A percentile compares a stretch with the other conserved stretches of the same genome.
These are phyloP conservation scores for Falco punctatus DNA, from an alignment of 2,113 vertebrate genomes.

Conservation along the genomic window DNA sequence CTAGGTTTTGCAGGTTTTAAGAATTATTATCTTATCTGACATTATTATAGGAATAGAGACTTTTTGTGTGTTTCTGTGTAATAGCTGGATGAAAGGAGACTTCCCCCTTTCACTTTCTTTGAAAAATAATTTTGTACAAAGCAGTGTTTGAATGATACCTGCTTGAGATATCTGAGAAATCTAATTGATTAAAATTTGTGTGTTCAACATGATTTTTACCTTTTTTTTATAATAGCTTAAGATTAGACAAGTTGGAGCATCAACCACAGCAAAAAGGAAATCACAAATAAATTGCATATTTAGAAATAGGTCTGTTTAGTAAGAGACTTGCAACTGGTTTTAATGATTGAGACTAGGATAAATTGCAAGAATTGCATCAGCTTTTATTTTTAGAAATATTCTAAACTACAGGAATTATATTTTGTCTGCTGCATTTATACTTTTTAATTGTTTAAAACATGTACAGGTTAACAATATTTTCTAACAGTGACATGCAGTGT, in stretches of 20 bases:
- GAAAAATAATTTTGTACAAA: background rate
- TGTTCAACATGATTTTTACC: background rate
- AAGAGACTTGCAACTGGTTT: background rate
- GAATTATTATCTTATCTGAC: background rate
- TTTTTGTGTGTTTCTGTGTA: background rate
- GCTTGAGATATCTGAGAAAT: background rate
- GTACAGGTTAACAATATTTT: constrained; percentile 2
- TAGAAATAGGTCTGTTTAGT: background rate
- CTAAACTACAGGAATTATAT: background rate
- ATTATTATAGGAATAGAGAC: background rate
- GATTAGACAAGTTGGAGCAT: background rate
- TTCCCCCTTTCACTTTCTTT: background rate
- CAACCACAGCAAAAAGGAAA: background rate
- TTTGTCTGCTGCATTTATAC: background rate
- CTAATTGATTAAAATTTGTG: background rate
- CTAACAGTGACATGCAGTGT: background rate
- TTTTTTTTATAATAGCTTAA: background rate
- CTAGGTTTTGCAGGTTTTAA: background rate
- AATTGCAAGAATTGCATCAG: background rate
- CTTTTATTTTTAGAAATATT: background rate
- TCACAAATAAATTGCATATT: background rate
- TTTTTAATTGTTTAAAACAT: background rate
- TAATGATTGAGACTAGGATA: background rate
- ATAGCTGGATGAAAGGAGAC: background rate
- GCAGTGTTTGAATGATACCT: background rate